Conservation (phyloP, 2,797 vertebrate species). For the Hyperoplus immaculatus region DNA sequence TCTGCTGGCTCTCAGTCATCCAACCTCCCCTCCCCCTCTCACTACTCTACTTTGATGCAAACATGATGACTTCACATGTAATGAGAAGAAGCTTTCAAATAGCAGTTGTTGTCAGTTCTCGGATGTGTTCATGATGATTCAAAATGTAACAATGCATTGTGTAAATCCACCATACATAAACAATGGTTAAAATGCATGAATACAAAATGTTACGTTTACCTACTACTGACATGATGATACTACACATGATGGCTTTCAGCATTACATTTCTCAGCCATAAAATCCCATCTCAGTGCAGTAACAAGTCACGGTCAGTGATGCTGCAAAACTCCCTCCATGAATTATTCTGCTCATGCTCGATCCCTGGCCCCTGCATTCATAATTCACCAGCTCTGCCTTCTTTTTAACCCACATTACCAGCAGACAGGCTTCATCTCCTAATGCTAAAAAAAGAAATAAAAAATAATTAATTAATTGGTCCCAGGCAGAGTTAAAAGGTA, state of each 20-base stretch:
- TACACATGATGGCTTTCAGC: not conserved
- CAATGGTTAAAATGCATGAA: not conserved
- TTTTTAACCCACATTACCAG: constrained; percentile 75
- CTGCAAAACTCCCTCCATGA: constrained; percentile 44
- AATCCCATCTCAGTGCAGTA: constrained; percentile 12
- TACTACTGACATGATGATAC: not conserved
- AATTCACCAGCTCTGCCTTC: constrained; percentile 70
- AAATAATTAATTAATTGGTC: constrained; percentile 58
- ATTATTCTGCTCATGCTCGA: constrained; percentile 64
- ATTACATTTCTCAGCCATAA: not conserved
- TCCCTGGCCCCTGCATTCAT: constrained; percentile 66
- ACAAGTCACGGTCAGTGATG: constrained; percentile 2
- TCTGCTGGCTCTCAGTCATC: not conserved
- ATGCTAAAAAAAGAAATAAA: constrained; percentile 49
- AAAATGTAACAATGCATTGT: not conserved
- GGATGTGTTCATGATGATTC: too few species aligned
- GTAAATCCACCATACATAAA: constrained; percentile 1
- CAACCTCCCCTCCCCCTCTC: too few species aligned
- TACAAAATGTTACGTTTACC: not conserved
- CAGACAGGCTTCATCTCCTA: constrained; percentile 49
- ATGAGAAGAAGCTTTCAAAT: too few species aligned
- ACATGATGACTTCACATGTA: too few species aligned
- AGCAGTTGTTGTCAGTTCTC: too few species aligned
- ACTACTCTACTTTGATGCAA: too few species aligned
- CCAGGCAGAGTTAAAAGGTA: constrained; percentile 36